Conservation (phyloP, 2,888 invertebrate species). For the Lamellibrachia columna region DNA sequence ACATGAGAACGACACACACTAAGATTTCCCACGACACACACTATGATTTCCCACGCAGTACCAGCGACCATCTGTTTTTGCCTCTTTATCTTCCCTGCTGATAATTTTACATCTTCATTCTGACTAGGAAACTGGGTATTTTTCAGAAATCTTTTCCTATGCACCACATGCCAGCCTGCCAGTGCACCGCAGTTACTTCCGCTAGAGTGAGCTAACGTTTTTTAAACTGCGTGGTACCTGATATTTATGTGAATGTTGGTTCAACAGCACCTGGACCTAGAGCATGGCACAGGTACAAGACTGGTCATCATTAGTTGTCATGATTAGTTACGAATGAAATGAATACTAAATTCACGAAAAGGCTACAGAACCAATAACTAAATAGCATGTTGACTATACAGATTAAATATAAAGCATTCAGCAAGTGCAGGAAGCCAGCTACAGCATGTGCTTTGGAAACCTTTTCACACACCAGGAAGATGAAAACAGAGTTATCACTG, state of each 20-base stretch:
- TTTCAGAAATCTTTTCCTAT: neutral
- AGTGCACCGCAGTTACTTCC: neutral
- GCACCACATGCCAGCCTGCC: neutral
- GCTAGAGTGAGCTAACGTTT: neutral
- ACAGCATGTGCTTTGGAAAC: neutral
- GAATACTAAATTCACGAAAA: neutral
- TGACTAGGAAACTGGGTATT: neutral
- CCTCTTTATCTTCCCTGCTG: neutral
- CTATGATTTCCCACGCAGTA: neutral
- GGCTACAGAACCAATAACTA: neutral
- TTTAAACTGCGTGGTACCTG: neutral
- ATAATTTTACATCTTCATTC: slow-evolving; percentile 4
- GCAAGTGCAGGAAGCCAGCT: neutral
- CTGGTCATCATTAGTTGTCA: neutral
- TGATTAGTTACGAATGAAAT: neutral
- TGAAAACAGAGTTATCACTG: neutral
- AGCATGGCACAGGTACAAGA: neutral
- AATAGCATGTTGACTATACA: neutral
- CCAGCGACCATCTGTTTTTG: neutral
- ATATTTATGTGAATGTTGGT: neutral
- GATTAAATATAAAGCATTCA: neutral
- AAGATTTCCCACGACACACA: neutral
- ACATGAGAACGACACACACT: neutral
- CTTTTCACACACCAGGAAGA: neutral
- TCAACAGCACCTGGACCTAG: neutral